Percentiles rank a stretch among this genome's conserved stretches.
These are phyloP conservation scores for Oscheius sp. DNA, from an alignment of 2,888 invertebrate genomes.

Conservation along the genomic window DNA sequence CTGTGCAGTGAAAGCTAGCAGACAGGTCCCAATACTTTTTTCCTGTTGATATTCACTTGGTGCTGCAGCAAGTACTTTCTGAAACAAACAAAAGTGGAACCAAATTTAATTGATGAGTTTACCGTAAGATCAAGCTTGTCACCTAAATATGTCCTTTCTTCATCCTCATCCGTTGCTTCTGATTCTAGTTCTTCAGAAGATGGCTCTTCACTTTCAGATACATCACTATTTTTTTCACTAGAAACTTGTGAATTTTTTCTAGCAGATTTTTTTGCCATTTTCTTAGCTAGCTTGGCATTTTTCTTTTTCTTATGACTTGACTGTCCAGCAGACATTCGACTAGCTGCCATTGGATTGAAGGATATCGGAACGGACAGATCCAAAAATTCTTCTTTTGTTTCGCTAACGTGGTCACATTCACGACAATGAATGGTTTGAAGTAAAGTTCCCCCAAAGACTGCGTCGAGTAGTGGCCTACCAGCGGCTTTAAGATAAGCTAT, in stretches of 20 bases:
- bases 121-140: background rate
- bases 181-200: background rate
- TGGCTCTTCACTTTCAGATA: background rate
- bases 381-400: conserved; percentile 77
- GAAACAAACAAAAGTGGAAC: background rate
- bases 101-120: background rate
- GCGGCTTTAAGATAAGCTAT: conserved; percentile 71
- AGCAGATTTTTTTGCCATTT: background rate
- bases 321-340: conserved; percentile 1
- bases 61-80: conserved; percentile 23
- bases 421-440: conserved; percentile 87
- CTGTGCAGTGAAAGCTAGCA: conserved; percentile 36
- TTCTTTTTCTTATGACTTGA: conserved; percentile 70
- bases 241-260: background rate
- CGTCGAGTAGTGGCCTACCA: conserved; percentile 77
- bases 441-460: conserved; percentile 90
- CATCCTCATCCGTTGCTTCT: background rate
- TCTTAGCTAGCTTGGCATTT: conserved; percentile 30
- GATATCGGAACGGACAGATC: conserved; percentile 90
- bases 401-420: conserved; percentile 78
- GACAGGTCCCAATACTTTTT: conserved; percentile 29
- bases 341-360: conserved; percentile 60
- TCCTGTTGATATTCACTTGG: conserved; percentile 21
- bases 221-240: background rate
- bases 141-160: background rate